Evolutionary conservation across 2,797 vertebrate genomes (phyloP).

Genomic region (Enteromius anoplus): DNA sequence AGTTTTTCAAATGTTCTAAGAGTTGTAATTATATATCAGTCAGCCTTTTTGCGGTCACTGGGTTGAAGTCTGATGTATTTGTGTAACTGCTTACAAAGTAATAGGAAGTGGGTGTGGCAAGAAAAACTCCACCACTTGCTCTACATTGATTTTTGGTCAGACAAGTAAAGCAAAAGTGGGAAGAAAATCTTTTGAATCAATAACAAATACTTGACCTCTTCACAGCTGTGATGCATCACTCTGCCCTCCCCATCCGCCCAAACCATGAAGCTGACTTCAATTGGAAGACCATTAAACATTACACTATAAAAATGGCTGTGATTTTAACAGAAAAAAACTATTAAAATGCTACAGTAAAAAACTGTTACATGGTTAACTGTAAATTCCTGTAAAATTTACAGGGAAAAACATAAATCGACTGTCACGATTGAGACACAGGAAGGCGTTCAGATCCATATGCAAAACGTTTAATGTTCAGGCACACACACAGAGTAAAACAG

Average conservation of each 20-base stretch:
- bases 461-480: no score
- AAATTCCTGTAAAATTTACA: no score
- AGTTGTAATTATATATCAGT: conserved; percentile 33
- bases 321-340: no score
- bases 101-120: conserved; percentile 80
- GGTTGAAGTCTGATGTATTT: conserved; percentile 44
- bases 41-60: conserved; percentile 64
- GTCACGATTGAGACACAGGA: no score
- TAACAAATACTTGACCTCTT: conserved; percentile 76
- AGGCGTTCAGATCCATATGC: no score
- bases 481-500: no score
- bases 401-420: no score
- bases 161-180: conserved; percentile 24
- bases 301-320: no score
- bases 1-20: not conserved
- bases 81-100: conserved; percentile 62
- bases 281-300: not conserved
- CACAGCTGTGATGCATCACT: conserved; percentile 64
- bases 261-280: conserved; percentile 62
- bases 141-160: conserved; percentile 61
- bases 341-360: no score
- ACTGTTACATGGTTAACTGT: no score
- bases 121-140: conserved; percentile 63
- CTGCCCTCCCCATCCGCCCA: conserved; percentile 69
- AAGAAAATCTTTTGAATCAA: conserved; percentile 62